Evolutionary conservation across 23 tunicate genomes (phyloP), one percentile per base, ranked within the genome.

Genomic region (Halocynthia roretzi): DNA sequence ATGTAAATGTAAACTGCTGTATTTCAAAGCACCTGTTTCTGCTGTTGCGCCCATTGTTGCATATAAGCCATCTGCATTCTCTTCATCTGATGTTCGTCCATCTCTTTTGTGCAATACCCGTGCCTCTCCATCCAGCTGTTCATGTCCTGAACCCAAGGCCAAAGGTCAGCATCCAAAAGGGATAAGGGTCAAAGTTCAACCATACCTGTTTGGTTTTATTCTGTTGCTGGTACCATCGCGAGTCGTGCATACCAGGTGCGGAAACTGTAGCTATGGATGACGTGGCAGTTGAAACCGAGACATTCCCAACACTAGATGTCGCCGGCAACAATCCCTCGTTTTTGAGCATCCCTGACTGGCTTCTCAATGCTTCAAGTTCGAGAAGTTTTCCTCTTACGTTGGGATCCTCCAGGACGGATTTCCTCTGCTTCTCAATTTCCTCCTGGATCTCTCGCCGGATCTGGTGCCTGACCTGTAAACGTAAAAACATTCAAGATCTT

Each of bases 41-140:
- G 96, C 6, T 80, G 84, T 10, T 82, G 87, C 64, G 84, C 80
- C 96, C 96, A 89, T 68, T 89, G 85, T 54, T 89, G 85, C 96
- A 89, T 89, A 79, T 89, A 89, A 7, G 82, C 66, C 88, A 83
- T 80, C 74, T 89, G 96, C 88, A 83, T 80, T 52, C 60, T 66
- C 71, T 87, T 75, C 96, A 89, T 80, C 53, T 82, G 83, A 21
- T 84, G 80, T 56, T 80, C 96, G 19, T 73, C 77, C 88, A 89
- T 83, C 15, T 89, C 96, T 5, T 88, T 57, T 6, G 87, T 84
- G 12, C 71, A 21, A 78, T 84, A 80, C 19, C 96, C 96, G 63
- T 80, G 83, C 54, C 63, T 62, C 67, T 88, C 87, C 65, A 89
- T 50, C 96, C 96, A 89, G 10, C 61, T 58, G 61, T 89, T 72